Conservation (phyloP, 2,797 vertebrate species). For the Scolopax bukidnonensis region DNA sequence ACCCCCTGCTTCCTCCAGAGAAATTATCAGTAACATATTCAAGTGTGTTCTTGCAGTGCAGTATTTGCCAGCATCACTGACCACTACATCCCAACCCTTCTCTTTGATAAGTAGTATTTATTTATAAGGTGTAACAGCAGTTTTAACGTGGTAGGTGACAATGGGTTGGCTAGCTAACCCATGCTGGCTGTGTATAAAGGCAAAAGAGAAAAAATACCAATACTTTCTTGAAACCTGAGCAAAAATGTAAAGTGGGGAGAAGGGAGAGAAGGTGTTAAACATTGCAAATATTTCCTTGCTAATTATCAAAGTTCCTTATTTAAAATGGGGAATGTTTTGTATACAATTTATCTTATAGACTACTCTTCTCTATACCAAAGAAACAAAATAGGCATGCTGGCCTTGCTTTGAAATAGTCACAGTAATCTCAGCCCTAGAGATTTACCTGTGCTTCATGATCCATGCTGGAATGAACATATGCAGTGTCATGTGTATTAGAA, state of each 20-base stretch:
- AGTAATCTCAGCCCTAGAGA: not conserved
- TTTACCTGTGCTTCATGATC: not conserved
- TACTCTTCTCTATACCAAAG: not conserved
- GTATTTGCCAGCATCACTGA: not conserved
- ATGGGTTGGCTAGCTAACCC: not conserved
- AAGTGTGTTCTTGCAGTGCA: not conserved
- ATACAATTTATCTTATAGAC: not conserved
- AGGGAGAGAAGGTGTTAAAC: not conserved
- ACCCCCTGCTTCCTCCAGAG: not conserved
- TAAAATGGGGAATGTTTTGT: not conserved
- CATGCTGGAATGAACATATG: rapidly evolving
- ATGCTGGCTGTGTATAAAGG: not conserved
- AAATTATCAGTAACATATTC: not conserved
- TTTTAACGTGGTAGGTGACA: not conserved
- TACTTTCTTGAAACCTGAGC: not conserved
- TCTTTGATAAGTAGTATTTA: not conserved
- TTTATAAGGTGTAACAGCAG: not conserved
- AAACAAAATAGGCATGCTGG: not conserved
- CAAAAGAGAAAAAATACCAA: not conserved
- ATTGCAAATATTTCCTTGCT: not conserved
- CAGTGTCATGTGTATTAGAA: not conserved
- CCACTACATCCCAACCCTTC: not conserved
- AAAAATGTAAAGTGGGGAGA: not conserved
- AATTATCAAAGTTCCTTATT: not conserved
- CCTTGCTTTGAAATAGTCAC: not conserved